Conservation (phyloP, 1,140 invertebrate genomes). For the Panagrolaimus sp. region DNA sequence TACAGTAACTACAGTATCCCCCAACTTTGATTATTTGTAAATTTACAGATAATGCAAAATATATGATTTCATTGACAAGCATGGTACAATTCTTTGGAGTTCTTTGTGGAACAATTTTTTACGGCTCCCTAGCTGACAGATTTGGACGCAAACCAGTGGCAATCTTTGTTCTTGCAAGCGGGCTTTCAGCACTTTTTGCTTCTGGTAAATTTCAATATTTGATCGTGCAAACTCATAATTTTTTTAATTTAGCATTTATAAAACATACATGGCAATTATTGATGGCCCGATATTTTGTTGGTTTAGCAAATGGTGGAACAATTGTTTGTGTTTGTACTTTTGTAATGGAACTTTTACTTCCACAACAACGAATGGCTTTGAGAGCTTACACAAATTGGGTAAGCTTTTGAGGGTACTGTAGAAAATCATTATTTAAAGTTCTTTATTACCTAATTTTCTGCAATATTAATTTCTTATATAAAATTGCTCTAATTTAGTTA, state of each 20-base stretch:
- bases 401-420: too few species aligned
- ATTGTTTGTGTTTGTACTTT: slow-evolving; percentile 10
- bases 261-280: background rate
- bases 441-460: too few species aligned
- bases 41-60: too few species aligned
- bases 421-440: too few species aligned
- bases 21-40: too few species aligned
- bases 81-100: too few species aligned
- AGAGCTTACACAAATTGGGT: slow-evolving; percentile 14
- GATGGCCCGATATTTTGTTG: slow-evolving; percentile 7
- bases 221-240: background rate
- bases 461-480: too few species aligned
- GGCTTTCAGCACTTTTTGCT: background rate
- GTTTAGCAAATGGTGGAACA: slow-evolving; percentile 8
- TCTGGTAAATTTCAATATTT: slow-evolving; percentile 15
- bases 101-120: too few species aligned
- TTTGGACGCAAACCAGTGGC: background rate
- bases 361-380: slow-evolving; percentile 16
- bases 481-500: too few species aligned
- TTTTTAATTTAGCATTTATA: background rate
- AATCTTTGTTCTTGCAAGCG: background rate
- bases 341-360: slow-evolving; percentile 10
- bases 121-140: too few species aligned
- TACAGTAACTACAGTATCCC: too few species aligned
- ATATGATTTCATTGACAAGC: too few species aligned